A percentile compares a stretch with the other conserved stretches of the same genome.
phyloP scores from a whole-genome alignment of 2,113 vertebrate species.

The Hyperopisus bebe region DNA sequence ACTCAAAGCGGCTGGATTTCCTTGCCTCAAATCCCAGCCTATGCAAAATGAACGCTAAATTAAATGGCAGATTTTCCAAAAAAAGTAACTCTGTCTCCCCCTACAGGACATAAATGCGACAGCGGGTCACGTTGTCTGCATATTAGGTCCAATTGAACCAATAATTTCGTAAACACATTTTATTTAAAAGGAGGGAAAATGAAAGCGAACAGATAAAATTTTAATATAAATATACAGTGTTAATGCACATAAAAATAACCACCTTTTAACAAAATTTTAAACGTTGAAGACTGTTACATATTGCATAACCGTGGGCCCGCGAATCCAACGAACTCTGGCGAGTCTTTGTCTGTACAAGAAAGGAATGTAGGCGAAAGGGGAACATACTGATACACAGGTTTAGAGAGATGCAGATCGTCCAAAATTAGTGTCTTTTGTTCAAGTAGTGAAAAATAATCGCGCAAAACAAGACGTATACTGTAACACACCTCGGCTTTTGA shows the following conservation, averaged over 20 bases:
- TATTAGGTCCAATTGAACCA: not conserved
- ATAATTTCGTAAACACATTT: not conserved
- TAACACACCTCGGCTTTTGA: not conserved
- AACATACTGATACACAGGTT: slow-evolving; percentile 25
- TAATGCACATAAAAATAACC: slow-evolving; percentile 33
- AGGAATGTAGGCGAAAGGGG: not conserved
- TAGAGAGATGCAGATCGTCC: not conserved
- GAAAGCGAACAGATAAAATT: slow-evolving; percentile 15
- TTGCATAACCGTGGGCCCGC: not conserved
- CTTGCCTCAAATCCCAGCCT: not conserved
- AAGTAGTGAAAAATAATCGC: not conserved
- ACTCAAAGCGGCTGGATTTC: not conserved
- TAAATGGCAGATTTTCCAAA: not conserved
- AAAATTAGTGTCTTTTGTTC: not conserved
- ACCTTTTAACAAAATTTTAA: slow-evolving; percentile 8
- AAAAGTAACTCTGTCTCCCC: slow-evolving; percentile 16
- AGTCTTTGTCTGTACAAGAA: not conserved
- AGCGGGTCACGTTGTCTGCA: not conserved
- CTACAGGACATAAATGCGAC: slow-evolving; percentile 12
- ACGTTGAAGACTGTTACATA: not conserved
- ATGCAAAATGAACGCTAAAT: not conserved
- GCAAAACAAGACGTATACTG: not conserved
- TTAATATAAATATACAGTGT: slow-evolving; percentile 56
- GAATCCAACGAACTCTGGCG: not conserved
- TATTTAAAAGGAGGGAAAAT: not conserved